Evolutionary conservation across 1,140 invertebrate species (phyloP), one percentile per base, ranked within the genome.

Genomic region (Leptinotarsa lineolata): DNA sequence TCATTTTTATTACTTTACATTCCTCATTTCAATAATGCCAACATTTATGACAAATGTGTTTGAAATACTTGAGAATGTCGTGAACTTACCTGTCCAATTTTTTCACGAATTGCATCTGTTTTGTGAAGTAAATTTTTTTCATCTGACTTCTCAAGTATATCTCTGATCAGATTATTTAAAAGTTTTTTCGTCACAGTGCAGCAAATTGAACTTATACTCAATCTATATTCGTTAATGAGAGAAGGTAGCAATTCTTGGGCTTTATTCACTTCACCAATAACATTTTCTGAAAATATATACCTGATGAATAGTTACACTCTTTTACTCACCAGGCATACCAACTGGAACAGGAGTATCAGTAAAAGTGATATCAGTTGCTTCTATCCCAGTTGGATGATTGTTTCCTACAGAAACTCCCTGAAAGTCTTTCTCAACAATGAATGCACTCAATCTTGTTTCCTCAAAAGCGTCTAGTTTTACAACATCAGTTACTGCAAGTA

Each of bases 391-490:
- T 8, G 59, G 13, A 18, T 78, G 67, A 11, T 72, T 39, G 68
- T 78, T 75, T 13, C 90, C 90, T 79, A 88, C 87, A 1, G 87
- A 89, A 0, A 97, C 88, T 22, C 94, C 93, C 12, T 88, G 88
- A 78, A 88, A 90, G 22, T 84, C 82, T 72, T 89, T 85, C 74
- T 96, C 94, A 1, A 97, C 91, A 69, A 96, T 86, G 78, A 97
- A 94, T 4, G 91, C 88, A 0, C 73, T 77, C 18, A 81, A 68
- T 68, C 67, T 72, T 24, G 45, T 39, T 67, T 76, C 76, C 48
- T 91, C 90, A 0, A 93, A 82, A 76, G 85, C 74, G 1, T 85
- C 79, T 16, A 76, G 72, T 71, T 75, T 76, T 1, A 77, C 74
- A 0, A 80, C 76, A 13, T 80, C 67, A 2, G 83, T 84, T 48